A percentile compares a stretch with the other conserved stretches of the same genome.
Conservation (phyloP, 2,888 invertebrate genomes). For the Drosophila affinis region DNA sequence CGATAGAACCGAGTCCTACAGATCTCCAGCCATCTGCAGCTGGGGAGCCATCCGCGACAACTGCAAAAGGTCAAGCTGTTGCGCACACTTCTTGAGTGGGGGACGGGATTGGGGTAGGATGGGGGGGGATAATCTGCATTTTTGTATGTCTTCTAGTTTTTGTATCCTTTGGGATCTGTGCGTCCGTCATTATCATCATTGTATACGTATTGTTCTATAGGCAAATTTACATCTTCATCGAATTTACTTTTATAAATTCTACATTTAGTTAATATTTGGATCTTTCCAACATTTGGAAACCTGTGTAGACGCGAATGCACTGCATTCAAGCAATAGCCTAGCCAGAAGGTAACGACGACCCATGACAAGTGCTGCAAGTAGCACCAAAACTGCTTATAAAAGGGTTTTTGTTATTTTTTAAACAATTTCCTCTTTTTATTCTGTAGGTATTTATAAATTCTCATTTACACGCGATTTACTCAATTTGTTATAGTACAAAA, state of each 20-base stretch:
- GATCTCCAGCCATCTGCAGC: not conserved
- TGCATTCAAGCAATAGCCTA: slow-evolving; percentile 8
- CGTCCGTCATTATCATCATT: too few species aligned
- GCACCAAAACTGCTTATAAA: not conserved
- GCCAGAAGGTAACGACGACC: not conserved
- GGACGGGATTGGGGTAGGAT: not conserved
- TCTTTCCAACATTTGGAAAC: not conserved
- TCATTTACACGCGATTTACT: slow-evolving; percentile 52
- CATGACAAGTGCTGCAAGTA: slow-evolving; percentile 14
- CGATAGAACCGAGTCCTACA: not conserved
- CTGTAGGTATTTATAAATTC: slow-evolving; percentile 49
- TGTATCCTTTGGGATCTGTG: too few species aligned
- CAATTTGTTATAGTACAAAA: slow-evolving; percentile 37
- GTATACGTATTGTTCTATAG: too few species aligned
- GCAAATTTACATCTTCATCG: too few species aligned
- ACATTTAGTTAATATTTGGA: too few species aligned
- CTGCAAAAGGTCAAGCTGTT: not conserved
- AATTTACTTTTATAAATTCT: too few species aligned
- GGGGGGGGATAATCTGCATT: too few species aligned
- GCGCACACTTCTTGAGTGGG: not conserved
- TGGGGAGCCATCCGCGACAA: not conserved
- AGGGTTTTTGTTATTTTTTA: slow-evolving; percentile 1
- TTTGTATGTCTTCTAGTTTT: too few species aligned
- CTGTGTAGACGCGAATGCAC: slow-evolving; percentile 19
- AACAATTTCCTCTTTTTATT: slow-evolving; percentile 50